Evolutionary conservation across 2,113 vertebrate species (phyloP).

Genomic region (human): DNA sequence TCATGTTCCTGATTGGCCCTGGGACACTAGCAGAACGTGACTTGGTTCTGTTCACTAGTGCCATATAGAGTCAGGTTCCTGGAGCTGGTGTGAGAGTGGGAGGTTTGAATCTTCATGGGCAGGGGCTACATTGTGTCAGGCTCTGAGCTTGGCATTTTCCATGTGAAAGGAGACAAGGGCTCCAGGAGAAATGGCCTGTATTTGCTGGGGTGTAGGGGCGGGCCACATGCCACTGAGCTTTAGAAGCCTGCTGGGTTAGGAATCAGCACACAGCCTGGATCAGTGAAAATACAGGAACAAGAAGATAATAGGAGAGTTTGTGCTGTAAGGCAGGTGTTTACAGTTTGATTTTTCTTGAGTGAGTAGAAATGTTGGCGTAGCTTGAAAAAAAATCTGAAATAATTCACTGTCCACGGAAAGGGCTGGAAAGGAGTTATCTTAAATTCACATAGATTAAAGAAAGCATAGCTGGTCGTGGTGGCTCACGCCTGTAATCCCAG

Average conservation of each 20-base stretch:
- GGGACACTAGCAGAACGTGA: neutral
- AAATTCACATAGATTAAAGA: neutral
- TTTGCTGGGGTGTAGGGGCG: neutral
- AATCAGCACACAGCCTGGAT: neutral
- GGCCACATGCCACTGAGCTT: accelerated
- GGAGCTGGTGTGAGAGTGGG: neutral
- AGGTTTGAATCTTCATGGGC: neutral
- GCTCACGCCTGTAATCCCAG: too few species aligned
- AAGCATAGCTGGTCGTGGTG: neutral
- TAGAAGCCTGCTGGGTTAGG: neutral
- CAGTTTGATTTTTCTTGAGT: neutral
- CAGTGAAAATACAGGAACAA: neutral
- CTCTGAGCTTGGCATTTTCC: neutral
- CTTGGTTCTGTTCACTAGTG: neutral
- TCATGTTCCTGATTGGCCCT: neutral
- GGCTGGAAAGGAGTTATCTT: neutral
- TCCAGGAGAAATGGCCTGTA: neutral
- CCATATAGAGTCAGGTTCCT: neutral
- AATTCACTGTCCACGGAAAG: neutral
- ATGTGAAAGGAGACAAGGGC: accelerated
- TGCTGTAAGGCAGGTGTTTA: neutral
- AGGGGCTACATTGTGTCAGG: too few species aligned
- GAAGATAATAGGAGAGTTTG: neutral
- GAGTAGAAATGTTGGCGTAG: neutral
- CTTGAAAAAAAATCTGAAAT: constrained; percentile 4